A percentile compares a stretch with the other conserved stretches of the same genome.
Evolutionary conservation across 2,113 vertebrate species (phyloP).

Genomic region (Pteruthius melanotis): DNA sequence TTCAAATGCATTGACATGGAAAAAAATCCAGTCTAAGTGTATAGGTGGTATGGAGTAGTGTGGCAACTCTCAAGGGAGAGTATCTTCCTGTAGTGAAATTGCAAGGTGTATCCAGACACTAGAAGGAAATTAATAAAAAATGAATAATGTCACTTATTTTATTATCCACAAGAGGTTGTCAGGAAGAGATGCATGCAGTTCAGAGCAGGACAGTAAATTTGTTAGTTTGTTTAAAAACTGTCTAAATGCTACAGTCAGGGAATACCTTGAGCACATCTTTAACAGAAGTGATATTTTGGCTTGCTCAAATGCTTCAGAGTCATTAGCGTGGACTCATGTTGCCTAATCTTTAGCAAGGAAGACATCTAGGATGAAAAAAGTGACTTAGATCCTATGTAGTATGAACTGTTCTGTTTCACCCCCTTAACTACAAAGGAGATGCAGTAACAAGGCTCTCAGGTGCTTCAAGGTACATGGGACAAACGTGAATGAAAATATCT

Average conservation of each 20-base stretch:
- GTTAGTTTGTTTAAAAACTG: neutral
- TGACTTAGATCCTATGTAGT: neutral
- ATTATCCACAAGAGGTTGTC: neutral
- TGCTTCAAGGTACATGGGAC: neutral
- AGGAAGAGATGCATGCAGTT: neutral
- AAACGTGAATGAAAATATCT: neutral
- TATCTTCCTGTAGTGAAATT: neutral
- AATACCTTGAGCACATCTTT: neutral
- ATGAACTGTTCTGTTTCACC: neutral
- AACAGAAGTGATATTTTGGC: neutral
- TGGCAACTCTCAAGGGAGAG: neutral
- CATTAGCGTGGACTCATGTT: neutral
- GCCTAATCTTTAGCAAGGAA: neutral
- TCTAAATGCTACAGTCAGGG: neutral
- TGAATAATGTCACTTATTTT: neutral
- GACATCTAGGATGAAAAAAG: neutral
- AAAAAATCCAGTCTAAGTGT: accelerated
- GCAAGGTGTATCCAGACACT: neutral
- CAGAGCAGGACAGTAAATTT: neutral
- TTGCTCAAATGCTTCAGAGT: neutral
- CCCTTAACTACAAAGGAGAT: neutral
- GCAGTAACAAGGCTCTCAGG: neutral
- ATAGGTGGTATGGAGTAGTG: accelerated
- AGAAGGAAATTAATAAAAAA: neutral
- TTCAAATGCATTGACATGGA: neutral